These are phyloP conservation scores for Mormyrus iriodes DNA, from an alignment of 2,113 vertebrate genomes.

Conservation along the genomic window DNA sequence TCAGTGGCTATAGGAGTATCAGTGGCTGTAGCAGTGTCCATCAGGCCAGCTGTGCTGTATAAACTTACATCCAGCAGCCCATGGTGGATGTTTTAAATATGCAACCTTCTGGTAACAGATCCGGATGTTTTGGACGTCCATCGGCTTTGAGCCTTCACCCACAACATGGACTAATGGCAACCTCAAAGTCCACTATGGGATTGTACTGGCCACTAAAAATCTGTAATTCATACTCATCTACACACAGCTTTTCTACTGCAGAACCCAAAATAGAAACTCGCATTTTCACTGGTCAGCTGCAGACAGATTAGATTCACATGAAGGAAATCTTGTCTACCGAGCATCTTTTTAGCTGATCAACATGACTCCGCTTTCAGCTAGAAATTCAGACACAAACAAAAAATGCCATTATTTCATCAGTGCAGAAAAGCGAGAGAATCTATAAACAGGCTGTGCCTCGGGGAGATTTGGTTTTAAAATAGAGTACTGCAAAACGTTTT, in stretches of 20 bases:
- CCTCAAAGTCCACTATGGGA: not conserved
- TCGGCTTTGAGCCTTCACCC: not conserved
- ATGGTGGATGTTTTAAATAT: not conserved
- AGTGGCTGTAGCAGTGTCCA: not conserved
- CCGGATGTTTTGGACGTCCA: not conserved
- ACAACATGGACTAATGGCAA: not conserved
- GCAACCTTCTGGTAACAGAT: not conserved
- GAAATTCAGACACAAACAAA: not conserved
- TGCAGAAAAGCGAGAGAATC: not conserved
- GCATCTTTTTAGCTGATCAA: not conserved
- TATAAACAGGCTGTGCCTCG: not conserved
- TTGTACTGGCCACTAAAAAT: not conserved
- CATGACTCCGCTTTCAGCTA: not conserved
- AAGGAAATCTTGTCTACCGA: not conserved
- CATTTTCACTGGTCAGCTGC: not conserved
- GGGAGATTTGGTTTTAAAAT: not conserved
- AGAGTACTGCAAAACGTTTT: not conserved
- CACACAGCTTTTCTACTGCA: not conserved
- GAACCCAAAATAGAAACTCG: not conserved
- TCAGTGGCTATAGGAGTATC: not conserved
- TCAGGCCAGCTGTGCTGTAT: not conserved
- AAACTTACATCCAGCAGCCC: not conserved
- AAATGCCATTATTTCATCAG: not conserved
- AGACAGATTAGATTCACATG: not conserved
- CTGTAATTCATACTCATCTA: not conserved